Evolutionary conservation across 2,797 vertebrate genomes (phyloP), one percentile per base, ranked within the genome.

Genomic region (Manis javanica): DNA sequence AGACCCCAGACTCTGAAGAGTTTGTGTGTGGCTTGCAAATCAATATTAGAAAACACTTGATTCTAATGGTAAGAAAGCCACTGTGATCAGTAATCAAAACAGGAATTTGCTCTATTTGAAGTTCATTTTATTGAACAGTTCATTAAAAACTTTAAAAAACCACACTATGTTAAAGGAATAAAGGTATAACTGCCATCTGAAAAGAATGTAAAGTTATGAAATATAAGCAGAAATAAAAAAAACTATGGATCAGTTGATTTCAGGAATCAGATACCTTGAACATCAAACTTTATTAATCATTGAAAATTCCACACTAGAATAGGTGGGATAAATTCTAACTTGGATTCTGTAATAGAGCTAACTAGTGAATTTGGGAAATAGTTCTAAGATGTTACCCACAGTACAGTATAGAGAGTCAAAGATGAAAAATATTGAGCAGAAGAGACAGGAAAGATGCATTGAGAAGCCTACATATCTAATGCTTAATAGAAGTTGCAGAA

Each of bases 11-110:
- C 13, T 84, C 49, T 79, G 39, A 21, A 79, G 14, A 64, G 55
- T 29, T 34, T 63, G 24, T 51, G n/a, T 49, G 31, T 49, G 42
- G 37, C 39, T 11, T 77, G 8, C 7, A 78, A 71, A 82, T 77
- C 68, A 87, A n/a, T 94, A 72, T 87, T 49, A 66, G 8, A 69
- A 34, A 91, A 57, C 42, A 87, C 37, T 26, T 88, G 84, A 91
- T 87, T 96, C 42, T 81, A 88, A 96, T 92, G 81, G 21, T 92
- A 63, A 74, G 61, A 61, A 95, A 88, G 63, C 13, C 71, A 91
- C 21, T 93, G 31, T 2, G 83, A 93, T 95, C 89, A 83, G 78
- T 83, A 87, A 84, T 77, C 42, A 29, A 74, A 84, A 93, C 37
- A 77, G 49, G 74, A 53, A 77, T 75, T 51, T 77, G 69, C 39